Conservation (phyloP, 2,888 invertebrate species). For the Bombyx huttoni region DNA sequence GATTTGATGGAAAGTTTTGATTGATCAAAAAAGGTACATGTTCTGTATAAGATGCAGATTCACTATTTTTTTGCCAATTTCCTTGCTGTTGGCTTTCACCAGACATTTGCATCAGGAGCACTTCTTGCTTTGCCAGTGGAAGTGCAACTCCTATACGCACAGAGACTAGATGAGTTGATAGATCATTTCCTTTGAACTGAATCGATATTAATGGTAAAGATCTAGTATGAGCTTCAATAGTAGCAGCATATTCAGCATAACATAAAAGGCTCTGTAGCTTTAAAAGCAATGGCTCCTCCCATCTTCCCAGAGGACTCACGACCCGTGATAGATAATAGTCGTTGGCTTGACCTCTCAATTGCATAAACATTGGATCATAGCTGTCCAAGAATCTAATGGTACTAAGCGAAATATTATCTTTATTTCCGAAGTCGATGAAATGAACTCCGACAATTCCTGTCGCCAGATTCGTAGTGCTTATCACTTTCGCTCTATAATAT, state of each 20-base stretch:
- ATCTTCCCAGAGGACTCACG: conserved; percentile 60
- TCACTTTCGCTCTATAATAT: conserved; percentile 76
- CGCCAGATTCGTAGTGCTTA: conserved; percentile 49
- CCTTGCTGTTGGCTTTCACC: conserved; percentile 28
- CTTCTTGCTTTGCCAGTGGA: conserved; percentile 61
- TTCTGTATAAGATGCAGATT: conserved; percentile 36
- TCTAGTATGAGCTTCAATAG: conserved; percentile 45
- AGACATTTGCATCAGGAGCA: conserved; percentile 29
- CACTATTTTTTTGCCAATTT: conserved; percentile 40
- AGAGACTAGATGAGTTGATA: conserved; percentile 53
- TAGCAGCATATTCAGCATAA: conserved; percentile 48
- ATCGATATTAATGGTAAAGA: conserved; percentile 54
- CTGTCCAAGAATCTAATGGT: conserved; percentile 72
- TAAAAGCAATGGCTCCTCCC: conserved; percentile 61
- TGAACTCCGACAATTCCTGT: conserved; percentile 75
- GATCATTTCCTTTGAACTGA: conserved; percentile 59
- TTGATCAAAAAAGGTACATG: conserved; percentile 56
- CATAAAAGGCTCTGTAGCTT: conserved; percentile 54
- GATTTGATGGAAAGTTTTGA: conserved; percentile 56
- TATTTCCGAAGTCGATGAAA: conserved; percentile 79
- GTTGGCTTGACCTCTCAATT: conserved; percentile 71
- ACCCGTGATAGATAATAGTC: conserved; percentile 74
- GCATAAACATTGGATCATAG: conserved; percentile 58
- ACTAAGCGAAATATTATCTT: conserved; percentile 70
- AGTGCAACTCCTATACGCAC: conserved; percentile 57